Percentiles rank a stretch among this genome's conserved stretches.
These are phyloP conservation scores for Cremastobaeus sp. DNA, from an alignment of 2,888 invertebrate genomes.

Conservation along the genomic window DNA sequence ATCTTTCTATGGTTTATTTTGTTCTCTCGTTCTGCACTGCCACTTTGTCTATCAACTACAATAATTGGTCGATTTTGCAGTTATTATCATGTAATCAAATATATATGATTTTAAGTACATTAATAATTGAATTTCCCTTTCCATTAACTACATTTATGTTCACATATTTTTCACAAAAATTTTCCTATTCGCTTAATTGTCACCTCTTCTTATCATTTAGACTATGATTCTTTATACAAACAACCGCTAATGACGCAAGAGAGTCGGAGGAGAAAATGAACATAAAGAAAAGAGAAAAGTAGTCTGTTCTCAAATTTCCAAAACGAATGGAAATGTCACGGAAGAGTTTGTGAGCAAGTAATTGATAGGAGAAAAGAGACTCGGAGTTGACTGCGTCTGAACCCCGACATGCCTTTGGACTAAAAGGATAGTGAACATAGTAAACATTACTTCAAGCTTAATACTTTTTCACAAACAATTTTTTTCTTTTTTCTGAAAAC, in stretches of 20 bases:
- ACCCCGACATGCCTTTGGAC: conserved; percentile 22
- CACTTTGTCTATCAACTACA: conserved; percentile 7
- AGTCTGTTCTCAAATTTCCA: conserved; percentile 5
- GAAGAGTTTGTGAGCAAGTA: conserved; percentile 48
- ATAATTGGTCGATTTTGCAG: conserved; percentile 27
- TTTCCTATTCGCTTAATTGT: conserved; percentile 41
- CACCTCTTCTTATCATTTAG: conserved; percentile 31
- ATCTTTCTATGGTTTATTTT: conserved; percentile 4
- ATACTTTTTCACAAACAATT: conserved; percentile 42
- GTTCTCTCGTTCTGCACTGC: background rate
- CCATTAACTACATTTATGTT: conserved; percentile 20
- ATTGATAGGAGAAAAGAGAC: conserved; percentile 4
- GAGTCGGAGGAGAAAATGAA: background rate
- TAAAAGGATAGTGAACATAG: conserved; percentile 37
- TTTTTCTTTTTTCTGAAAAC: conserved; percentile 38
- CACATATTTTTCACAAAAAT: conserved; percentile 54
- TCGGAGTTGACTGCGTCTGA: conserved; percentile 8
- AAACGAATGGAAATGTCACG: conserved; percentile 24
- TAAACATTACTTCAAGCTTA: conserved; percentile 38
- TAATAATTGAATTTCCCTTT: conserved; percentile 32
- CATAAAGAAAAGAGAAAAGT: conserved; percentile 9
- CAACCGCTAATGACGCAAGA: conserved; percentile 45
- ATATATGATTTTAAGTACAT: conserved; percentile 43
- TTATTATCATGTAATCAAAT: conserved; percentile 17
- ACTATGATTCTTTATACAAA: conserved; percentile 49